These are phyloP conservation scores for Synaphobranchus kaupii DNA, from an alignment of 2,797 vertebrate species.

Conservation along the genomic window DNA sequence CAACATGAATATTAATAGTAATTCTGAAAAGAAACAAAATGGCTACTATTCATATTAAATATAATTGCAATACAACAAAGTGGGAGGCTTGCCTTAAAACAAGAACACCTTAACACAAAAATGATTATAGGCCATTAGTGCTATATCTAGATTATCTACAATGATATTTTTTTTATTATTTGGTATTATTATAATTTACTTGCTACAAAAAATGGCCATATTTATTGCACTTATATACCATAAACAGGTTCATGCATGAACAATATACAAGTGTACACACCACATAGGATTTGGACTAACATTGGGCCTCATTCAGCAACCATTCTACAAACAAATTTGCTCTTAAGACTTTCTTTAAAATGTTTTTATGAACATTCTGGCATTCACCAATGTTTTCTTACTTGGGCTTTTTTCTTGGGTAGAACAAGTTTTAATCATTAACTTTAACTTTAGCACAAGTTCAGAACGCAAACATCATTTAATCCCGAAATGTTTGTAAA, in stretches of 20 bases:
- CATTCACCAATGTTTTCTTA: too few relatives aligned
- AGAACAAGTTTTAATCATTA: too few relatives aligned
- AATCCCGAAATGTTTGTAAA: too few relatives aligned
- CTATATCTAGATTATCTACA: too few relatives aligned
- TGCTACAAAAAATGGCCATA: too few relatives aligned
- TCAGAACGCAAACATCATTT: too few relatives aligned
- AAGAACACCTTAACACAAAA: neutral
- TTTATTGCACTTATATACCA: neutral
- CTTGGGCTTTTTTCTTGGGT: too few relatives aligned
- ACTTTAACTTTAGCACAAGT: too few relatives aligned
- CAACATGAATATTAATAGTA: neutral
- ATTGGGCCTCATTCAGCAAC: neutral
- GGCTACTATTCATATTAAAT: neutral
- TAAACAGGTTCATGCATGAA: neutral
- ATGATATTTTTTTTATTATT: neutral
- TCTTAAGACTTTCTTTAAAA: too few relatives aligned
- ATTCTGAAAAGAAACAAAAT: neutral
- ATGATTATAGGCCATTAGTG: neutral
- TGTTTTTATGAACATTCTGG: too few relatives aligned
- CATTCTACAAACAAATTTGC: too few relatives aligned
- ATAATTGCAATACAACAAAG: neutral
- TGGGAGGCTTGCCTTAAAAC: neutral
- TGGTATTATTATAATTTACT: neutral
- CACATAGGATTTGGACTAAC: neutral
- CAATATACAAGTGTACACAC: neutral